Evolutionary conservation across 2,888 invertebrate genomes (phyloP).

Genomic region (Tenthredo distinguenda): DNA sequence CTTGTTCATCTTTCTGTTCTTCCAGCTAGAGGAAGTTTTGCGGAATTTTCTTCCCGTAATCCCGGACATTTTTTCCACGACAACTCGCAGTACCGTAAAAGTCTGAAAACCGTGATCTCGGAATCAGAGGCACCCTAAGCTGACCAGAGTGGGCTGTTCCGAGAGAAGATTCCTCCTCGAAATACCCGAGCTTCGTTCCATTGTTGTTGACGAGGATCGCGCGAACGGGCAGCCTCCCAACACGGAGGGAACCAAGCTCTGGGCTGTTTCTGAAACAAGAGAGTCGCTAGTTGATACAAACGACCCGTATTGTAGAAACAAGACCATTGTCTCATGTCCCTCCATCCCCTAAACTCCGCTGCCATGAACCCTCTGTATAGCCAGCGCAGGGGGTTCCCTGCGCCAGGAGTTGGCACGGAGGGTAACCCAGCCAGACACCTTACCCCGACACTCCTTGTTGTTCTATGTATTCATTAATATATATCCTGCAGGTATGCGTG

Average conservation of each 20-base stretch:
- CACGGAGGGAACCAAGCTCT: conserved; percentile 11
- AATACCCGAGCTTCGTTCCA: conserved; percentile 1
- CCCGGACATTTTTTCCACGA: not conserved
- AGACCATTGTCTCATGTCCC: conserved; percentile 63
- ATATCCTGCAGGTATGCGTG: not conserved
- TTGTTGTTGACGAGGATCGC: conserved; percentile 34
- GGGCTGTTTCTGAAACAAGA: conserved; percentile 44
- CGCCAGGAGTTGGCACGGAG: conserved; percentile 14
- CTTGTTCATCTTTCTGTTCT: too few relatives aligned
- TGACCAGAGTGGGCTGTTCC: conserved; percentile 9
- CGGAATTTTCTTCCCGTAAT: not conserved
- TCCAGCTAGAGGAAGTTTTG: not conserved
- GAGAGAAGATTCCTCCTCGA: not conserved
- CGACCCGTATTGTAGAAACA: conserved; percentile 66
- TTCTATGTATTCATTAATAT: conserved; percentile 37
- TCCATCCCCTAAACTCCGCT: conserved; percentile 8
- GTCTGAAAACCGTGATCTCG: conserved; percentile 11
- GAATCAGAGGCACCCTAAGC: conserved; percentile 21
- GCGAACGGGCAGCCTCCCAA: conserved; percentile 8
- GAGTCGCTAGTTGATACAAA: conserved; percentile 62
- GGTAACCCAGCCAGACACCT: conserved; percentile 40
- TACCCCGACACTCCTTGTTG: conserved; percentile 32
- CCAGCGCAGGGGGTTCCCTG: not conserved
- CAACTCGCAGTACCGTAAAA: not conserved
- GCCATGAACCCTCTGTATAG: conserved; percentile 15